Evolutionary conservation across 2,888 invertebrate species (phyloP).

Genomic region (Euproctis similis): DNA sequence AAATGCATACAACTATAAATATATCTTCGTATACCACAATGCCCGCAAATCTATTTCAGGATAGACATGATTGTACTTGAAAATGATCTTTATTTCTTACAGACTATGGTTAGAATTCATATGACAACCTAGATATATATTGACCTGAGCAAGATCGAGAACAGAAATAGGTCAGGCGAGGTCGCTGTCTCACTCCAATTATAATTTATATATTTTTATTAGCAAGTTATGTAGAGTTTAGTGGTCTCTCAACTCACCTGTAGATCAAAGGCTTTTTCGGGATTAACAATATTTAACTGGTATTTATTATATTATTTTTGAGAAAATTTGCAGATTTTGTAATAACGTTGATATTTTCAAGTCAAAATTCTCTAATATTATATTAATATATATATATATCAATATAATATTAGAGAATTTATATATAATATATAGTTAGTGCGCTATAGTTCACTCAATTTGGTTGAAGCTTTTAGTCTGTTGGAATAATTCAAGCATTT

Average conservation of each 20-base stretch:
- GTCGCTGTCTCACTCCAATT: conserved; percentile 45
- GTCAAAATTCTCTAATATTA: too few species aligned
- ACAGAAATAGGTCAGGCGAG: conserved; percentile 58
- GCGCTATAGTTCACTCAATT: too few species aligned
- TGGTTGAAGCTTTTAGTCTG: too few species aligned
- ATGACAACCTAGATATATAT: conserved; percentile 14
- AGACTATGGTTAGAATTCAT: conserved; percentile 21
- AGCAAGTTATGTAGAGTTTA: conserved; percentile 19
- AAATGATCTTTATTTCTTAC: conserved; percentile 11
- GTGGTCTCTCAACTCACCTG: too few species aligned
- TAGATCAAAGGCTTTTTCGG: neutral
- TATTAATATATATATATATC: too few species aligned
- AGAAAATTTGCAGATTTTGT: too few species aligned
- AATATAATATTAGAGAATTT: too few species aligned
- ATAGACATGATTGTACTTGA: conserved; percentile 7
- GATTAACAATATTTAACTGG: too few species aligned
- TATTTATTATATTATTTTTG: too few species aligned
- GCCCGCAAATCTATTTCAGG: conserved; percentile 53
- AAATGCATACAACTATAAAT: conserved; percentile 44
- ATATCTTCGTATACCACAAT: conserved; percentile 33
- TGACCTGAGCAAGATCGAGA: conserved; percentile 46
- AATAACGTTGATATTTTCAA: too few species aligned
- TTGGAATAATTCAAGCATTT: too few species aligned
- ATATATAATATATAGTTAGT: too few species aligned
- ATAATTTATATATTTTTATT: conserved; percentile 49